A percentile compares a stretch with the other conserved stretches of the same genome.
Conservation (phyloP, 2,888 invertebrate genomes). For the Eupithecia exiguata region DNA sequence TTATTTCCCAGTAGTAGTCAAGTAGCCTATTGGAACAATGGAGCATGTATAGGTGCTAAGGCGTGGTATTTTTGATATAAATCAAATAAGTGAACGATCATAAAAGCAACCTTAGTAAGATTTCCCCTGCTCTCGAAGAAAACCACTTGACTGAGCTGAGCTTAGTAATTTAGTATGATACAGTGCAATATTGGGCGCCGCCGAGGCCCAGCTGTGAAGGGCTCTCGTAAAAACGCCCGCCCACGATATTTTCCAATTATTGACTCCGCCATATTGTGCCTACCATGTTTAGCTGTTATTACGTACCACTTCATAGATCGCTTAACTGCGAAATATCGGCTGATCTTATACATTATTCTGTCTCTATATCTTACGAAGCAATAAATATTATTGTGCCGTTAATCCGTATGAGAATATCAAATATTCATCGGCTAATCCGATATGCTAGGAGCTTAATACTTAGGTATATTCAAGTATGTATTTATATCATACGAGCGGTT, state of each 20-base stretch:
- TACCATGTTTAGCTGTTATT: slow-evolving; percentile 50
- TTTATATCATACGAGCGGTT: too few relatives aligned
- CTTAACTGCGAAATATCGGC: slow-evolving; percentile 39
- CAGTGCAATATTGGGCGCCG: slow-evolving; percentile 46
- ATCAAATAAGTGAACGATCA: background rate
- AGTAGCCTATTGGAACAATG: too few relatives aligned
- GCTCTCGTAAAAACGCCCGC: slow-evolving; percentile 50
- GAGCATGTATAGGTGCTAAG: background rate
- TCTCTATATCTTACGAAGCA: slow-evolving; percentile 33
- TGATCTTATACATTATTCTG: slow-evolving; percentile 33
- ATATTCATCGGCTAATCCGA: slow-evolving; percentile 33
- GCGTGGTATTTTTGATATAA: background rate
- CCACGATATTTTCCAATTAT: slow-evolving; percentile 61
- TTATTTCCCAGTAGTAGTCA: too few relatives aligned
- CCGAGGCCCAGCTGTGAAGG: slow-evolving; percentile 49
- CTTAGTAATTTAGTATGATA: slow-evolving; percentile 37
- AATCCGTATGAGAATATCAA: slow-evolving; percentile 36
- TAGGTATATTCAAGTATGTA: background rate
- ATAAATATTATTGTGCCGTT: slow-evolving; percentile 37
- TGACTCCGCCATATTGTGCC: slow-evolving; percentile 53
- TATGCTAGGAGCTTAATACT: slow-evolving; percentile 15
- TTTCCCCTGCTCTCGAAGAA: slow-evolving; percentile 7
- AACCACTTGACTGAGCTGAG: slow-evolving; percentile 15
- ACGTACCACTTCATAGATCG: slow-evolving; percentile 50
- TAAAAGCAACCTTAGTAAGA: background rate